Evolutionary conservation across 1,140 invertebrate genomes (phyloP).

Genomic region (Camponotus pennsylvanicus): DNA sequence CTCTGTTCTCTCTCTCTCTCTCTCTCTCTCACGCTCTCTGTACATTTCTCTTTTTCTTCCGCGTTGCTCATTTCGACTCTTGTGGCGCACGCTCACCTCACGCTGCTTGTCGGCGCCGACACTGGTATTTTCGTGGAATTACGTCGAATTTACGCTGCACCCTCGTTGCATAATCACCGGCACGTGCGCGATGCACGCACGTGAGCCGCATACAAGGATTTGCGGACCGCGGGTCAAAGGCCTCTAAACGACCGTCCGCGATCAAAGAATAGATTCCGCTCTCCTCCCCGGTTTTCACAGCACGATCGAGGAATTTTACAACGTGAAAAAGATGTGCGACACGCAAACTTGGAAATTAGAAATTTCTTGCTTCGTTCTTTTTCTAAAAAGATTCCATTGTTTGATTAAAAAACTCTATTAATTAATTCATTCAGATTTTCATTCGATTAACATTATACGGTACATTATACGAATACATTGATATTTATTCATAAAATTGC

Average conservation of each 20-base stretch:
- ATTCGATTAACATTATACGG: background rate
- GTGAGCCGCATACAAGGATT: constrained; percentile 15
- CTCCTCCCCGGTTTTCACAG: background rate
- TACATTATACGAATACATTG: background rate
- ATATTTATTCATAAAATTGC: background rate
- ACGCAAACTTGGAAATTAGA: background rate
- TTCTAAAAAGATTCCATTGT: too few species aligned
- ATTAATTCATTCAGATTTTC: background rate
- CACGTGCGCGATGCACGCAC: constrained; percentile 54
- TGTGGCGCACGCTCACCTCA: constrained; percentile 58
- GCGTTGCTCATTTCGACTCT: constrained; percentile 44
- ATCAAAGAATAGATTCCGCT: constrained; percentile 17
- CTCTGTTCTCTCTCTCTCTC: constrained; percentile 13
- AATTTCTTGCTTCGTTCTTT: background rate
- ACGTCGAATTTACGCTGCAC: constrained; percentile 54
- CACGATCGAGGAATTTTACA: background rate
- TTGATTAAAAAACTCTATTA: background rate
- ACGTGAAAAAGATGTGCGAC: background rate
- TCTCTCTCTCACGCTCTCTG: background rate
- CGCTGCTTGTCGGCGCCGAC: constrained; percentile 44
- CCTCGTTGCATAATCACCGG: constrained; percentile 52
- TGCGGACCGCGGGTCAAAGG: constrained; percentile 40
- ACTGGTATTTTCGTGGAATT: constrained; percentile 53
- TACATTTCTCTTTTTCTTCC: constrained; percentile 36
- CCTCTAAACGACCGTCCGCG: constrained; percentile 43